Base-by-base conservation (phyloP, 2,888 invertebrate genomes). In the Agelastica alni region DNA sequence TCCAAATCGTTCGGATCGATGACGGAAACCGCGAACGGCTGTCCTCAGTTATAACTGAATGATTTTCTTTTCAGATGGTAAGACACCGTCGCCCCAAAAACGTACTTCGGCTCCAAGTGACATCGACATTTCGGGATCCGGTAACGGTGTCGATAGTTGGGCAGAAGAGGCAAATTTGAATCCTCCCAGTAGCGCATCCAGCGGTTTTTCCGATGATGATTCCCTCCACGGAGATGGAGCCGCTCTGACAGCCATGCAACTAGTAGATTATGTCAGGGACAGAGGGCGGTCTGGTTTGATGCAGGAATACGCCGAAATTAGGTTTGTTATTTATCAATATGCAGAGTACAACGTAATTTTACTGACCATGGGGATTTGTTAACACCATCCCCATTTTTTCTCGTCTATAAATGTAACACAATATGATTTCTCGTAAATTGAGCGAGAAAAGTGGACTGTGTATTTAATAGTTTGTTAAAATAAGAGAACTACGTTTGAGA, bases 141-240 rank as follows among this genome's bases (percentile, higher is more conserved):
- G 73, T 60, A 75, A 74, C 61, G 72, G 73, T 60, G 63, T 57
- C 18, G 78, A 75, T 56, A 80, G 79, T 77, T 80, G 80, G 79
- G 75, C 63, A 4, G 80, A 77, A 59, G 78, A 78, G 60, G 76
- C 80, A 56, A 82, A 81, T 73, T 78, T 80, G 68, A 86, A 89
- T 67, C 85, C 85, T 60, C 87, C 85, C 64, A 87, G 85, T 73
- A 88, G 86, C 62, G 88, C 86, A 62, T 86, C 86, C 57, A 91
- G 91, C 57, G 92, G 91, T 42, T 91, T 92, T 79, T 92, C 91
- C 70, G 93, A 93, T 81, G 93, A 93, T 80, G 93, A 93, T 80
- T 90, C 90, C 75, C 83, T 90, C 68, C 83, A 86, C 76, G 86
- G 85, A 65, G 85, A 86, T 56, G 76, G 75, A 10, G 87, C 83